Base-by-base conservation (phyloP, 1,140 invertebrate species). In the Trialeurodes vaporariorum region DNA sequence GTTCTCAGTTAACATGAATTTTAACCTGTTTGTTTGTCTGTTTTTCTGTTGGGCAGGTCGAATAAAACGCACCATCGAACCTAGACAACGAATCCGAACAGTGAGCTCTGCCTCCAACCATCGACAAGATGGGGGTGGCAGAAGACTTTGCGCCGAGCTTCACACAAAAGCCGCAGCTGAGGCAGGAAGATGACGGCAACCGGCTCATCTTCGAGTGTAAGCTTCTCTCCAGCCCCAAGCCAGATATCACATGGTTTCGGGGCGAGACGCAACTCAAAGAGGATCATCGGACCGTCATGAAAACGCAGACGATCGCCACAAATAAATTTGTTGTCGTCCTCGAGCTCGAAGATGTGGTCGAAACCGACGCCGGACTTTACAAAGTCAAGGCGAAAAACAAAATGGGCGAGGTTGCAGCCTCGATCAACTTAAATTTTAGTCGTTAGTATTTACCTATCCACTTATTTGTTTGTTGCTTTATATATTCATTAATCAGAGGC, bases 391-490 rank as follows among this genome's bases (percentile, higher is more conserved):
- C 96, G 72, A 96, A 94, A 81, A 98, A 98, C 81, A 94, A 92
- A 80, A 92, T 93, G 83, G 96, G 96, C 76, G 95, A 98, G 85
- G 94, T 98, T 76, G 90, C 94, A 68, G 95, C 95, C 71, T 97
- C 94, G 74, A 98, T 98, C 80, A 98, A 97, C 80, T 87, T 98
- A 76, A 98, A 98, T 84, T 98, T 98, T 79, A 95, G 93, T 80
- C 93, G 94, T 97, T 82, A 94, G 93, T 94, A 76, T 66, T 60
- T 13, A 26, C 61, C 22, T 12, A 58, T 58, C 11, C n/a, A n/a
- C n/a, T n/a, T n/a, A n/a, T n/a, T n/a, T n/a, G n/a, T n/a, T n/a
- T n/a, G n/a, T n/a, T n/a, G n/a, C n/a, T n/a, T n/a, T n/a, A n/a
- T n/a, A n/a, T n/a, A n/a, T n/a, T n/a, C n/a, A n/a, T n/a, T n/a